These are phyloP conservation scores for Galeopterus variegatus DNA, from an alignment of 2,113 vertebrate genomes.

Conservation along the genomic window DNA sequence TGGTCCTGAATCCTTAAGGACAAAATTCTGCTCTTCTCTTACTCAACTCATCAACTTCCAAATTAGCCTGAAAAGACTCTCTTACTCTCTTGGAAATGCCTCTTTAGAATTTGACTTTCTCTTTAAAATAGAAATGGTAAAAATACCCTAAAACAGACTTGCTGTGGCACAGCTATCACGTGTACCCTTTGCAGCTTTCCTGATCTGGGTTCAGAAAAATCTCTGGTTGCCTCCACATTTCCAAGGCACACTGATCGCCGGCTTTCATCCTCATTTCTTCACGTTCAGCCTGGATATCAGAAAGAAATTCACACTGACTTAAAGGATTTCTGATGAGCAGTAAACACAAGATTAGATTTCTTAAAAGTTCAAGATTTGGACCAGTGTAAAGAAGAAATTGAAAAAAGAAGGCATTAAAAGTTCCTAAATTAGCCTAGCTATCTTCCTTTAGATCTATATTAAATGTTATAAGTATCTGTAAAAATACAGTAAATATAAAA, in stretches of 20 bases:
- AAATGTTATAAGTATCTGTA: neutral
- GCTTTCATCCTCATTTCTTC: conserved; percentile 9
- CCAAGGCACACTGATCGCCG: neutral
- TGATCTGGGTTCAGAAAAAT: neutral
- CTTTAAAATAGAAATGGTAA: conserved; percentile 53
- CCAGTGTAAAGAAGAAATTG: neutral
- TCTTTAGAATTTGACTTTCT: conserved; percentile 59
- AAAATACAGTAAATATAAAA: neutral
- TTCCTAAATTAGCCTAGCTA: neutral
- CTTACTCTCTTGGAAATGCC: conserved; percentile 39
- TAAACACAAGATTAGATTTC: neutral
- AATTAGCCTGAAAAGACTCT: conserved; percentile 25
- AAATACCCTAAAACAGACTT: conserved; percentile 27
- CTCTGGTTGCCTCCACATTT: neutral
- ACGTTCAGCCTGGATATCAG: neutral
- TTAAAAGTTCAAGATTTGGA: neutral
- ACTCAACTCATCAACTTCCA: neutral
- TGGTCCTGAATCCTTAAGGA: neutral
- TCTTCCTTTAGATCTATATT: neutral
- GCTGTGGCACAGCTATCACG: neutral
- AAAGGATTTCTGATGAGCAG: neutral
- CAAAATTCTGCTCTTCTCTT: neutral
- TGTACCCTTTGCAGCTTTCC: neutral
- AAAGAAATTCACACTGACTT: neutral
- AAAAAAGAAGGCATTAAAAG: neutral